These are phyloP conservation scores for Gallinago solitaria DNA, from an alignment of 2,797 vertebrate species.

Conservation along the genomic window DNA sequence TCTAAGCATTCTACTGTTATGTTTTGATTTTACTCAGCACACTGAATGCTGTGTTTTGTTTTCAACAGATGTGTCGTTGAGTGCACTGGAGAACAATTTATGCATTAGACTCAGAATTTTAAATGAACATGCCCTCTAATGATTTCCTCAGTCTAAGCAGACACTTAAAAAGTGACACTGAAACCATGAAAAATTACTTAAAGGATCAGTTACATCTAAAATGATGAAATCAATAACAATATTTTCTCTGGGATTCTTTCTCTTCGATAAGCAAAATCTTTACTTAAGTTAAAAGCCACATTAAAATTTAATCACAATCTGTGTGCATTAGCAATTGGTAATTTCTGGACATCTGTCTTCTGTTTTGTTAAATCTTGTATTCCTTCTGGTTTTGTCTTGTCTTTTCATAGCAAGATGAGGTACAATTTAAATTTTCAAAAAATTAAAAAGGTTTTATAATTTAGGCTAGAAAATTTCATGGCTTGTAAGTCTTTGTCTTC, in stretches of 20 bases:
- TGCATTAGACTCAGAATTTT: slow-evolving; percentile 84
- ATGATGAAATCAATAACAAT: slow-evolving; percentile 97
- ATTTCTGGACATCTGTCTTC: slow-evolving; percentile 92
- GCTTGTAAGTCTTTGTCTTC: background rate
- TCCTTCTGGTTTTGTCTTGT: slow-evolving; percentile 87
- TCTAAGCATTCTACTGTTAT: slow-evolving; percentile 55
- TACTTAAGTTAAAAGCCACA: slow-evolving; percentile 88
- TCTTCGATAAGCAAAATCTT: slow-evolving; percentile 87
- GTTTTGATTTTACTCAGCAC: slow-evolving; percentile 77
- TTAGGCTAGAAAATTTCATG: background rate
- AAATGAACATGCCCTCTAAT: slow-evolving; percentile 80
- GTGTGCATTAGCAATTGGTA: slow-evolving; percentile 89
- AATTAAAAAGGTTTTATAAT: background rate
- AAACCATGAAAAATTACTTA: slow-evolving; percentile 89
- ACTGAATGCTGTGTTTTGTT: slow-evolving; percentile 79
- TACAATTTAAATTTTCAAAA: slow-evolving; percentile 32
- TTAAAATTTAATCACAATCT: slow-evolving; percentile 93
- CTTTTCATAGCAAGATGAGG: slow-evolving; percentile 78
- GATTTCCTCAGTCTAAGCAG: slow-evolving; percentile 77
- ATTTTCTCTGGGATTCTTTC: slow-evolving; percentile 90
- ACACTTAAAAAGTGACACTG: slow-evolving; percentile 83
- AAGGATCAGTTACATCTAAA: slow-evolving; percentile 94
- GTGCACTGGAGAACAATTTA: slow-evolving; percentile 80
- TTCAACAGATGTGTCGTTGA: slow-evolving; percentile 84
- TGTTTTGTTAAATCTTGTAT: slow-evolving; percentile 88